Base-by-base conservation (phyloP, 2,113 vertebrate species). In the Ramphastos sulfuratus region DNA sequence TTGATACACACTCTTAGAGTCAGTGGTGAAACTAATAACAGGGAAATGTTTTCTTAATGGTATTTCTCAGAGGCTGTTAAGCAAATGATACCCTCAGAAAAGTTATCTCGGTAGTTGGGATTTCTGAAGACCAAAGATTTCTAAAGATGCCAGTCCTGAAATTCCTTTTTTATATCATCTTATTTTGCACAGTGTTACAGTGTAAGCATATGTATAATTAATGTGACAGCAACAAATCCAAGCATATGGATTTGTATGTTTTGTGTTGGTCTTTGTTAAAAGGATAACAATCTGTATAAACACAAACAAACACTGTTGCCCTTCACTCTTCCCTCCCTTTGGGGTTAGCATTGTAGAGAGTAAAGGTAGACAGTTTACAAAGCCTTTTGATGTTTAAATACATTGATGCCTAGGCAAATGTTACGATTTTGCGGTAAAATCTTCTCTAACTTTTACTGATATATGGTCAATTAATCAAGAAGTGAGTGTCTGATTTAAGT, bases 201-300 rank as follows among this genome's bases (percentile, higher is more conserved):
- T 54, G 25, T 54, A 5, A 91, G 14, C 1, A 5, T 21, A 93
- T 92, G 72, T 82, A 92, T 89, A 94, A 92, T 92, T 92, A 89
- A 94, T 82, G 39, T 80, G 56, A 52, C 60, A 94, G 84, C 60
- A 92, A 91, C 78, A 96, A 96, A 85, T 56, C 56, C 66, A 91
- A 94, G 92, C 78, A 94, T 89, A 96, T 81, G 94, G 91, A 96
- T 93, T 93, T 93, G 25, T 94, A 91, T 77, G 87, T 85, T 93
- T 95, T 91, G 15, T 85, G 85, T 75, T 94, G 52, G 69, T 85
- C 87, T 93, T 93, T 92, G 82, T 94, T 89, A 89, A 89, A 95
- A 85, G 91, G 72, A 91, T 76, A 96, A 91, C 75, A 91, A 63
- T 93, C 67, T 77, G 84, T 87, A 89, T 35, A 93, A 95, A 94